Conservation (phyloP, 2,797 vertebrate genomes). For the Pipistrellus pygmaeus region DNA sequence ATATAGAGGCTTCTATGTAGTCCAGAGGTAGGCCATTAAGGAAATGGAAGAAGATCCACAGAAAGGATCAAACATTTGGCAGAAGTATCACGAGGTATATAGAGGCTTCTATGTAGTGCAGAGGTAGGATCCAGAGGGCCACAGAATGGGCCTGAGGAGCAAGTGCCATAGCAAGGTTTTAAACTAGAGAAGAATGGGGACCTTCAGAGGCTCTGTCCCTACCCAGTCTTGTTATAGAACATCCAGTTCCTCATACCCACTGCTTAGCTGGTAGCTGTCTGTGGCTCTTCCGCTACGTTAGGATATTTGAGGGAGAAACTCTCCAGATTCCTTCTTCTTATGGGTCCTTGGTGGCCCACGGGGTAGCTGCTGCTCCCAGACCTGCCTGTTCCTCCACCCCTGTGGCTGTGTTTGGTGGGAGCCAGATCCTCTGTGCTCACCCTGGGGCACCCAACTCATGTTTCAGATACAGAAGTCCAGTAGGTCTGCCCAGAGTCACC, state of each 20-base stretch:
- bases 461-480: neutral
- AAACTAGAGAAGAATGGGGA: neutral
- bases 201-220: neutral
- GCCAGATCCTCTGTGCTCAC: neutral
- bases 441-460: neutral
- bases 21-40: neutral
- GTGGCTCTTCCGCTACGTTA: neutral
- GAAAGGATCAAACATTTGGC: slow-evolving; percentile 45
- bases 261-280: neutral
- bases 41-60: slow-evolving; percentile 68
- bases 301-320: neutral
- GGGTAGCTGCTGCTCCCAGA: neutral
- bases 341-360: neutral
- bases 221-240: neutral
- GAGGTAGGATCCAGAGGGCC: neutral
- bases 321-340: neutral
- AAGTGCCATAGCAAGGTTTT: neutral
- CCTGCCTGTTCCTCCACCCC: neutral
- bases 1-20: too few species aligned
- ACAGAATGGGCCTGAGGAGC: neutral
- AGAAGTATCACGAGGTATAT: neutral
- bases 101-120: neutral
- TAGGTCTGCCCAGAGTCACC: neutral
- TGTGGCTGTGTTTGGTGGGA: neutral
- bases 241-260: neutral